phyloP scores from a whole-genome alignment of 2,797 vertebrate species.

The Perodicticus potto region DNA sequence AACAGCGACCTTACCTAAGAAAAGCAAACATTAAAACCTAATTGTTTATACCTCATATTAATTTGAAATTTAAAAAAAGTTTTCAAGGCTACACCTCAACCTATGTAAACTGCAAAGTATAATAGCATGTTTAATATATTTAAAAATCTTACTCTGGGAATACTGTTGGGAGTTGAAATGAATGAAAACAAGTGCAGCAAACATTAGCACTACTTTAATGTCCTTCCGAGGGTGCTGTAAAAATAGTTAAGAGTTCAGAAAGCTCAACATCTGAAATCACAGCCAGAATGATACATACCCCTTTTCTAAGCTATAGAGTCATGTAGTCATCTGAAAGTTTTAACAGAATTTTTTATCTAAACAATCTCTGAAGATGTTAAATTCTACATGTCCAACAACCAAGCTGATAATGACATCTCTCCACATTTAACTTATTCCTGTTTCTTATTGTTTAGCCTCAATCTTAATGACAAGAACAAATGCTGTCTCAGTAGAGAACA shows the following conservation, averaged over 20 bases:
- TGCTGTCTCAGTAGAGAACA: not conserved
- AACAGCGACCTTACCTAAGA: no score
- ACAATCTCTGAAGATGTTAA: not conserved
- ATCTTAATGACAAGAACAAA: not conserved
- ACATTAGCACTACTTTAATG: not conserved
- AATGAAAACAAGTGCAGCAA: not conserved
- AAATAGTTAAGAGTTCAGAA: not conserved
- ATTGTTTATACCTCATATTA: no score
- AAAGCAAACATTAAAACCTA: no score
- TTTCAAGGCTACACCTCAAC: not conserved
- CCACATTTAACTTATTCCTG: not conserved
- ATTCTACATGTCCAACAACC: not conserved
- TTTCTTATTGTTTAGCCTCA: not conserved
- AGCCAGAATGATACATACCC: not conserved
- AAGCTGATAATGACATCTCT: not conserved
- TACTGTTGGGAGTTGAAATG: not conserved
- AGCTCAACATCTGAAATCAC: not conserved
- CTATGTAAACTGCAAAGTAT: not conserved
- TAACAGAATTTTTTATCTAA: not conserved
- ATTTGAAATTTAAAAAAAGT: no score
- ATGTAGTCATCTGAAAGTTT: not conserved
- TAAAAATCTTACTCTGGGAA: not conserved
- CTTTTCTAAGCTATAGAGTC: not conserved
- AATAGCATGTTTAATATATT: not conserved
- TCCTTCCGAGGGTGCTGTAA: not conserved